Conservation (phyloP, 2,888 invertebrate genomes). For the Lasioglossum morio region DNA sequence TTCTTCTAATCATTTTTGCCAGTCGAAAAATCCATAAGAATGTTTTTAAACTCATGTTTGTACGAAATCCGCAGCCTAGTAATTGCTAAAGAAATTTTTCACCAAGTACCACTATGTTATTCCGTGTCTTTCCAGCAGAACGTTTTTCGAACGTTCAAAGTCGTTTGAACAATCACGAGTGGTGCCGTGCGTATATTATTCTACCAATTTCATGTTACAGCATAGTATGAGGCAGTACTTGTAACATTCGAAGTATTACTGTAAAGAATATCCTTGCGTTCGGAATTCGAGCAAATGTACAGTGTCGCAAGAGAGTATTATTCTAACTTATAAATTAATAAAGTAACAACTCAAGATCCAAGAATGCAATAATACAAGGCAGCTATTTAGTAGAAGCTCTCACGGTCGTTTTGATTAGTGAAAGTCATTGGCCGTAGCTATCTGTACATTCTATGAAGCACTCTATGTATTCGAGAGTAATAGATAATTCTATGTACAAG, state of each 20-base stretch:
- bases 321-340: not conserved
- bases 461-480: constrained; percentile 6
- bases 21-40: not conserved
- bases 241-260: not conserved
- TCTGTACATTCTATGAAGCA: constrained; percentile 8
- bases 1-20: not conserved
- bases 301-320: constrained; percentile 1
- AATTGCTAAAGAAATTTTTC: not conserved
- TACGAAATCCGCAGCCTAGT: not conserved
- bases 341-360: not conserved
- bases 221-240: not conserved
- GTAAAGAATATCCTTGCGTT: not conserved
- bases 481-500: constrained; percentile 17
- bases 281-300: constrained; percentile 1
- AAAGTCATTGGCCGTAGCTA: not conserved
- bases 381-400: constrained; percentile 10
- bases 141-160: not conserved
- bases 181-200: not conserved
- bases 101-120: not conserved
- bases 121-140: not conserved
- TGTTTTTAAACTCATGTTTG: not conserved
- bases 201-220: not conserved
- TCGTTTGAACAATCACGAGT: not conserved
- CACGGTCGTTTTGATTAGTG: not conserved
- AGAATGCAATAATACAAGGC: constrained; percentile 15